phyloP scores from a whole-genome alignment of 2,113 vertebrate genomes.

The Gambusia holbrooki region DNA sequence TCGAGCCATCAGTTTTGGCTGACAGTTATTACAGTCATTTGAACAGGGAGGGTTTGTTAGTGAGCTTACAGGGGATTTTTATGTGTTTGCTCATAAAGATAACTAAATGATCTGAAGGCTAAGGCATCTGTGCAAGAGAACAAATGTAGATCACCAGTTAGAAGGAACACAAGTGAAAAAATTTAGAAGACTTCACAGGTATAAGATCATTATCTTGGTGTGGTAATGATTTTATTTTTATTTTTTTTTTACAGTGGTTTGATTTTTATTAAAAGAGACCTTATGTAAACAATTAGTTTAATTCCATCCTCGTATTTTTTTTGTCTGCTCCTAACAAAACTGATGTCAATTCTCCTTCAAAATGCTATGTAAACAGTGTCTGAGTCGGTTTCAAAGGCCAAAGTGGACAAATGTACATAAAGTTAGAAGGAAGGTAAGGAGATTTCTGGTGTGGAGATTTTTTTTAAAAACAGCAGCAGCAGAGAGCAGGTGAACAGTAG shows the following conservation, averaged over 20 bases:
- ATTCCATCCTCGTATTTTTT: no score
- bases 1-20: slow-evolving; percentile 45
- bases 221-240: not conserved
- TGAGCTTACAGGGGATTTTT: slow-evolving; percentile 11
- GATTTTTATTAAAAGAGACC: not conserved
- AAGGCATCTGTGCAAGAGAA: slow-evolving; percentile 10
- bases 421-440: no score
- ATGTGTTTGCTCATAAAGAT: slow-evolving; percentile 41
- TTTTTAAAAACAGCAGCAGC: no score
- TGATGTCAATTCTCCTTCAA: no score
- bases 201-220: not conserved
- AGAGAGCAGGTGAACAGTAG: no score
- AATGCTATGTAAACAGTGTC: no score
- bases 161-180: not conserved
- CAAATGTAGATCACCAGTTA: not conserved
- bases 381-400: no score
- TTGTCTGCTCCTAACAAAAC: no score
- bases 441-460: no score
- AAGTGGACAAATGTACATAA: no score
- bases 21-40: slow-evolving; percentile 56
- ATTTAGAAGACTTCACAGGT: not conserved
- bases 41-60: slow-evolving; percentile 15
- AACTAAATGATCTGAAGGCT: slow-evolving; percentile 36
- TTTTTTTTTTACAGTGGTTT: no score
- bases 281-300: no score